Percentiles rank a stretch among this genome's conserved stretches.
phyloP scores from a whole-genome alignment of 1,140 invertebrate species.

The Drosophila insularis region DNA sequence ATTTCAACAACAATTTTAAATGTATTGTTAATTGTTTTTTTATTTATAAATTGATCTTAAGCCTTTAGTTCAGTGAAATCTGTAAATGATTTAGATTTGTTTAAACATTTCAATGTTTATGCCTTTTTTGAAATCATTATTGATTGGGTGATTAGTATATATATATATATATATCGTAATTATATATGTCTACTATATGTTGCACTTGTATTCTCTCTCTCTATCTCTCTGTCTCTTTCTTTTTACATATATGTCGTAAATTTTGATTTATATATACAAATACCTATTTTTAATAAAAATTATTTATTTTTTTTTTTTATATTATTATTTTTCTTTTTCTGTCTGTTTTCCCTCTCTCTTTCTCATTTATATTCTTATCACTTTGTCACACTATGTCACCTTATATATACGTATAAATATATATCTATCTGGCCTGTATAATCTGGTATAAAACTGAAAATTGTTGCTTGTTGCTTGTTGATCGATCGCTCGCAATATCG shows the following conservation, averaged over 20 bases:
- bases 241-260: conserved; percentile 17
- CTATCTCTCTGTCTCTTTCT: neutral
- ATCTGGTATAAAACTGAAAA: conserved; percentile 33
- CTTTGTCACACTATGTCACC: conserved; percentile 30
- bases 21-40: no score
- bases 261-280: neutral
- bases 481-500: neutral
- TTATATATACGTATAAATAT: conserved; percentile 29
- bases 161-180: conserved; percentile 10
- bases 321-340: conserved; percentile 39
- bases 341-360: conserved; percentile 51
- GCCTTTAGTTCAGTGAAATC: no score
- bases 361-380: conserved; percentile 22
- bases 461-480: conserved; percentile 41
- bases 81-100: neutral
- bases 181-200: conserved; percentile 18
- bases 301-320: conserved; percentile 7
- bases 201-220: conserved; percentile 6
- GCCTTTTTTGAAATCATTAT: neutral
- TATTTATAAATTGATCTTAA: no score
- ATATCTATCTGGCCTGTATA: conserved; percentile 45
- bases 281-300: conserved; percentile 9
- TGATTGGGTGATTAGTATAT: conserved; percentile 24
- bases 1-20: no score
- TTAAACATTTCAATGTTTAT: neutral